Evolutionary conservation across 1,140 invertebrate species (phyloP).

Genomic region (Drosophila lowei): DNA sequence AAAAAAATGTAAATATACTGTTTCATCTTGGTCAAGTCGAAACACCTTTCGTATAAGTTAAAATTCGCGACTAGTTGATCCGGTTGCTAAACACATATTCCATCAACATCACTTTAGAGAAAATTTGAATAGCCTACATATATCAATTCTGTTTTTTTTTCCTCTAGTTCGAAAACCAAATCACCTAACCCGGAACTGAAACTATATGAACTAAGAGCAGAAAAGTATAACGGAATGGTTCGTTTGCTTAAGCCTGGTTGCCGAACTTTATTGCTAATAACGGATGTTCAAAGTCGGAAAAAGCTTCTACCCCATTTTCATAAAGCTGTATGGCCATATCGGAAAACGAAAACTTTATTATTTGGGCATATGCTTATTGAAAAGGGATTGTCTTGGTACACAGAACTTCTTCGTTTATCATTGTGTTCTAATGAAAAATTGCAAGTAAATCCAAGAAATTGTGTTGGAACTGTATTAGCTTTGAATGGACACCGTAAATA

Average conservation of each 20-base stretch:
- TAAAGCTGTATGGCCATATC: slow-evolving; percentile 96
- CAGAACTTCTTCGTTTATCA: slow-evolving; percentile 92
- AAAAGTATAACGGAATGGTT: slow-evolving; percentile 97
- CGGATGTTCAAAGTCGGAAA: slow-evolving; percentile 93
- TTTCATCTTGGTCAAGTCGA: too few species aligned
- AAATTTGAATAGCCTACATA: too few species aligned
- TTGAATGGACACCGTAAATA: slow-evolving; percentile 98
- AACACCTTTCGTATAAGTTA: too few species aligned
- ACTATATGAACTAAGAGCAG: slow-evolving; percentile 95
- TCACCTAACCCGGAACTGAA: slow-evolving; percentile 85
- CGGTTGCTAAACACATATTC: too few species aligned
- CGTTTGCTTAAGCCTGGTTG: slow-evolving; percentile 97
- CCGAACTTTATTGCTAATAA: slow-evolving; percentile 94
- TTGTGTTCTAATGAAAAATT: slow-evolving; percentile 91
- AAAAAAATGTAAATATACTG: too few species aligned
- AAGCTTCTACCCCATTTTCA: slow-evolving; percentile 96
- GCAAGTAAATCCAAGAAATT: slow-evolving; percentile 97
- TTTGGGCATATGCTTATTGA: slow-evolving; percentile 97
- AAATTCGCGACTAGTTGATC: too few species aligned
- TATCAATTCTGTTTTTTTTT: not conserved
- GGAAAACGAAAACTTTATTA: slow-evolving; percentile 97
- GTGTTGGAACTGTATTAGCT: slow-evolving; percentile 97
- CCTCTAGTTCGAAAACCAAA: slow-evolving; percentile 37
- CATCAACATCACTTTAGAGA: too few species aligned
- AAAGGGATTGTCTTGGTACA: slow-evolving; percentile 96